Evolutionary conservation across 1,140 invertebrate species (phyloP).

Genomic region (Xylocopa sonorina): DNA sequence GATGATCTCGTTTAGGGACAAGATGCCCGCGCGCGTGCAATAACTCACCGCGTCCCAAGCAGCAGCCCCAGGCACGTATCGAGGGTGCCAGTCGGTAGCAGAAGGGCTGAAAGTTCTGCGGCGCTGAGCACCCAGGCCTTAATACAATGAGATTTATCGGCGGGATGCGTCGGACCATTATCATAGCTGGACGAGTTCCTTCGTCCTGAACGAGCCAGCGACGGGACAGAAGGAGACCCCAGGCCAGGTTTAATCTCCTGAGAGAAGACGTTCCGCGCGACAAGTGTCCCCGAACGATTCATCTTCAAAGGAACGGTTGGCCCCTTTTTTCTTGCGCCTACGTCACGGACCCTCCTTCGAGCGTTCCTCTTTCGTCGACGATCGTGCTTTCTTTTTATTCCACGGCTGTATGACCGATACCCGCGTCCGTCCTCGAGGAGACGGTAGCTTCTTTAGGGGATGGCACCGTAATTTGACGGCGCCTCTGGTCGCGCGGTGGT

Average conservation of each 20-base stretch:
- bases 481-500: slow-evolving; percentile 6
- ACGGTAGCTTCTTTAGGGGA: slow-evolving; percentile 8
- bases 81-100: background rate
- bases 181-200: slow-evolving; percentile 56
- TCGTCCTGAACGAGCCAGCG: slow-evolving; percentile 37
- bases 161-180: slow-evolving; percentile 57
- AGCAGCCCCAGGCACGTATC: background rate
- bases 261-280: slow-evolving; percentile 61
- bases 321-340: slow-evolving; percentile 47
- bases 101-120: slow-evolving; percentile 21
- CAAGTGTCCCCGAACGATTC: slow-evolving; percentile 67
- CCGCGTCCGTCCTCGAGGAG: slow-evolving; percentile 23
- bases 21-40: background rate
- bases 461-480: slow-evolving; percentile 45
- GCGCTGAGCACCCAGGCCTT: slow-evolving; percentile 6
- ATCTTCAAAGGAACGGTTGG: slow-evolving; percentile 66
- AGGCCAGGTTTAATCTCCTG: slow-evolving; percentile 62
- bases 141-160: slow-evolving; percentile 68
- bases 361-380: slow-evolving; percentile 24
- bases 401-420: slow-evolving; percentile 1
- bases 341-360: slow-evolving; percentile 32
- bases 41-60: background rate
- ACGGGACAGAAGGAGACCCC: slow-evolving; percentile 36
- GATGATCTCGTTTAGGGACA: background rate
- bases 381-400: slow-evolving; percentile 18